Base-by-base conservation (phyloP, 37 sponge, comb jelly and placozoan genomes). In the Spongia lamella region DNA sequence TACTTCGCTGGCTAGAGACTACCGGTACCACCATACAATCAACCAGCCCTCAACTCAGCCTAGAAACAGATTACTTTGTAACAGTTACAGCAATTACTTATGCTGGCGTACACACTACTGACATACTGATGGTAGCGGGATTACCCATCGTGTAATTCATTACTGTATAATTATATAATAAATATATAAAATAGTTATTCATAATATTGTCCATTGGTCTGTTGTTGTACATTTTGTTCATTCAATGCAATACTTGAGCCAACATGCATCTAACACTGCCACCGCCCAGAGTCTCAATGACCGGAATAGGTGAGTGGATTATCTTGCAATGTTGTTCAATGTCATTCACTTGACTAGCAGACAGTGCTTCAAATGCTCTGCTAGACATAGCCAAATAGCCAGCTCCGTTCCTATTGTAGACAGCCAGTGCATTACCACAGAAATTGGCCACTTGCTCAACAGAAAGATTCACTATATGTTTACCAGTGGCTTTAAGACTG, bases 221-320 rank as follows among this genome's bases (percentile, higher is more conserved):
- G 59, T 22, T 61, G 2, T 33, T 6, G 30, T 27, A 11, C 1
- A 61, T 1, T 19, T 43, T 43, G 47, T 43, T 43, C 9, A 9
- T 43, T 37, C 9, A 3, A 17, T 72, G 73, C 31, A 79, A 87
- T 15, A 92, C 53, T 53, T 92, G 88, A 0, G 78, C 84, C 22
- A 92, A 63, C 92, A 92, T 92, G 26, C 92, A 92, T 19, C 92
- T 79, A 4, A 77, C 92, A 27, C 88, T 72, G 15, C 92, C 92
- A 5, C 92, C 92, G 21, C 92, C 92, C 21, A 79, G 64, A 3
- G 68, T 69, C 63, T 92, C 92, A 25, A 92, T 84, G 3, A 53
- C 62, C 0, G 54, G 62, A 2, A 92, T 65, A 5, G 84, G 73
- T 5, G 37, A 37, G 27, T 84, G 84, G 0, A 87, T 38, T 27